Evolutionary conservation across 2,888 invertebrate species (phyloP).

Genomic region (Dryobotodes eremita): DNA sequence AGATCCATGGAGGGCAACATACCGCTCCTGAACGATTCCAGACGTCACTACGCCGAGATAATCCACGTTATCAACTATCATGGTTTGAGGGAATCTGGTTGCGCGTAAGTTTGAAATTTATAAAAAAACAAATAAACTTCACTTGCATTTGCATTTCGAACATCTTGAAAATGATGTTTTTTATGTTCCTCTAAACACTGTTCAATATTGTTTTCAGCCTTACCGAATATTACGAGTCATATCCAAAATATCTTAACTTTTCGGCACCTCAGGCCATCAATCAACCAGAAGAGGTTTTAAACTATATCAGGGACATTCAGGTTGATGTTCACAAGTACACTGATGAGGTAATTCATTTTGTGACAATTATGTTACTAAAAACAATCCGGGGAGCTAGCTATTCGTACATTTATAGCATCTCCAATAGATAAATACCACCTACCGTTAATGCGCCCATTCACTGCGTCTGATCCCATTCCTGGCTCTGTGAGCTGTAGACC

Average conservation of each 20-base stretch:
- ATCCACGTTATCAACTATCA: not conserved
- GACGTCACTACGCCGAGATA: conserved; percentile 22
- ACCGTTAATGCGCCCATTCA: no score
- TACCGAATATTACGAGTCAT: rapidly evolving
- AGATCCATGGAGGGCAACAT: conserved; percentile 24
- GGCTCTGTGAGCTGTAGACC: no score
- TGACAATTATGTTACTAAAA: not conserved
- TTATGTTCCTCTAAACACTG: not conserved
- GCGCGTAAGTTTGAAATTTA: not conserved
- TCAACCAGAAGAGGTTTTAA: not conserved
- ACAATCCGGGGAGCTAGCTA: no score
- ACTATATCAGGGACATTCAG: not conserved
- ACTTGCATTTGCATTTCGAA: no score
- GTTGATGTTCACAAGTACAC: not conserved
- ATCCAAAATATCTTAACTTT: not conserved
- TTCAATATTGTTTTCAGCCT: not conserved
- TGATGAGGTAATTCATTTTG: not conserved
- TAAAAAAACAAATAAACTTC: no score
- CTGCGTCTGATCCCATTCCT: no score
- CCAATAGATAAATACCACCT: not conserved
- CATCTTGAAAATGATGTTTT: not conserved
- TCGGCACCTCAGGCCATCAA: conserved; percentile 9
- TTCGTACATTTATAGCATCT: not conserved
- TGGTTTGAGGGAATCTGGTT: rapidly evolving
- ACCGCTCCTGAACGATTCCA: conserved; percentile 19